Conservation (phyloP, 2,888 invertebrate species). For the Zaprionus obscuricornis region DNA sequence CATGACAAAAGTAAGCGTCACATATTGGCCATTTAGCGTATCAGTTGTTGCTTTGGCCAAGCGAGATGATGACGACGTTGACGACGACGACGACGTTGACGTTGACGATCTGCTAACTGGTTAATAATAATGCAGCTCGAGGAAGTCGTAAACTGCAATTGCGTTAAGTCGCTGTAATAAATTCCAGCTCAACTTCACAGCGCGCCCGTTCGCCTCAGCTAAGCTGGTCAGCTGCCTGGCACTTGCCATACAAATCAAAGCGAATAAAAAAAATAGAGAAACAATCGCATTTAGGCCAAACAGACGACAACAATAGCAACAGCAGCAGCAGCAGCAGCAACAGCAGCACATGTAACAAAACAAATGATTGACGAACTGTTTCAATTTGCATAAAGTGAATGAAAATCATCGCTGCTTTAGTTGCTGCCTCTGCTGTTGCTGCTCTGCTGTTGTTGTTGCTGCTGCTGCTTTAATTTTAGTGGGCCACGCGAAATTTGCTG, state of each 20-base stretch:
- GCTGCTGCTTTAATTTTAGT: background rate
- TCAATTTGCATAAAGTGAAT: slow-evolving; percentile 63
- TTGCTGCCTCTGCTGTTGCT: slow-evolving; percentile 28
- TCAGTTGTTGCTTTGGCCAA: slow-evolving; percentile 44
- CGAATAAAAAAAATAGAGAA: slow-evolving; percentile 35
- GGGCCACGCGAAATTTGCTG: slow-evolving; percentile 15
- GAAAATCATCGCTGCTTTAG: slow-evolving; percentile 18
- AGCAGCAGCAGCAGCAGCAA: slow-evolving; percentile 1
- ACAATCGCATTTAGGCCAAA: slow-evolving; percentile 26
- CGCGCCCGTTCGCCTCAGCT: background rate
- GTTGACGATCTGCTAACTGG: slow-evolving; percentile 42
- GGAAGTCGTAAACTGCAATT: slow-evolving; percentile 76
- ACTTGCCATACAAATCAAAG: slow-evolving; percentile 3
- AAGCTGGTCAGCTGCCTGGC: background rate
- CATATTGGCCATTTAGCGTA: slow-evolving; percentile 75
- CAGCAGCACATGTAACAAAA: slow-evolving; percentile 12
- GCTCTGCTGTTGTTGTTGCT: background rate
- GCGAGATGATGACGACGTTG: slow-evolving; percentile 30
- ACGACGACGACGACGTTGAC: background rate
- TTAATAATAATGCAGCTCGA: slow-evolving; percentile 59
- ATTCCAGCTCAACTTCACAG: slow-evolving; percentile 28
- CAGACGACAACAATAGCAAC: slow-evolving; percentile 38
- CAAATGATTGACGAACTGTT: slow-evolving; percentile 45
- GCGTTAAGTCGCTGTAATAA: slow-evolving; percentile 71
- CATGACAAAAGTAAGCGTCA: slow-evolving; percentile 71